A percentile compares a stretch with the other conserved stretches of the same genome.
Conservation (phyloP, 1,140 invertebrate species). For the Micrasema longulum region DNA sequence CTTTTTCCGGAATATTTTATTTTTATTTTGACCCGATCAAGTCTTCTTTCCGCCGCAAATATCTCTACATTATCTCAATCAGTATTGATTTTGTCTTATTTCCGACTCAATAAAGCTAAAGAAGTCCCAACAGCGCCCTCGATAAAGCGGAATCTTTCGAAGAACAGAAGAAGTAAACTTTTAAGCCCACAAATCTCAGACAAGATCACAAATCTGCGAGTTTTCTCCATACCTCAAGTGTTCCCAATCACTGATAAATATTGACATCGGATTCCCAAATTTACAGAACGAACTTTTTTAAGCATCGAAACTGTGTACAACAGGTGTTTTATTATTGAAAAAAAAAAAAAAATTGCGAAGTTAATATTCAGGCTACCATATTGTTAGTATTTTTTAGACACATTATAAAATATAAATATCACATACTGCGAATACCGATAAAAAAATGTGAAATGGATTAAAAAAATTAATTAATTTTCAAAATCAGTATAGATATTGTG, state of each 20-base stretch:
- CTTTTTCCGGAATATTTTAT: not conserved
- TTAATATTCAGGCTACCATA: not conserved
- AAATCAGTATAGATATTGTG: too few species aligned
- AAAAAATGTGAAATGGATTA: too few species aligned
- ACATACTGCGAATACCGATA: too few species aligned
- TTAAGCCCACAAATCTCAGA: not conserved
- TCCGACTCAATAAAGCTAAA: not conserved
- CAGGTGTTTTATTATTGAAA: not conserved
- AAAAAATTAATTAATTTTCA: not conserved
- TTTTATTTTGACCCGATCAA: not conserved
- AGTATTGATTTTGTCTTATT: constrained; percentile 18
- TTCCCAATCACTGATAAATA: not conserved
- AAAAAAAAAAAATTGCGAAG: not conserved
- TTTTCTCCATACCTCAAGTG: not conserved
- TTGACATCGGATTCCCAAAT: not conserved
- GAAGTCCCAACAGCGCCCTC: not conserved
- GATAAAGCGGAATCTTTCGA: not conserved
- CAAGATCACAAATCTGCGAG: not conserved
- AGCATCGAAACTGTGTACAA: too few species aligned
- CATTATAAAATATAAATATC: not conserved
- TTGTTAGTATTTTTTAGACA: not conserved
- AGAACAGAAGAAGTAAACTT: constrained; percentile 10
- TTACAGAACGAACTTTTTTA: not conserved
- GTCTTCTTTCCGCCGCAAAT: constrained; percentile 19
- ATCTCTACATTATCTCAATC: constrained; percentile 3